phyloP scores from a whole-genome alignment of 2,797 vertebrate species.

The Poeciliopsis presidionis region DNA sequence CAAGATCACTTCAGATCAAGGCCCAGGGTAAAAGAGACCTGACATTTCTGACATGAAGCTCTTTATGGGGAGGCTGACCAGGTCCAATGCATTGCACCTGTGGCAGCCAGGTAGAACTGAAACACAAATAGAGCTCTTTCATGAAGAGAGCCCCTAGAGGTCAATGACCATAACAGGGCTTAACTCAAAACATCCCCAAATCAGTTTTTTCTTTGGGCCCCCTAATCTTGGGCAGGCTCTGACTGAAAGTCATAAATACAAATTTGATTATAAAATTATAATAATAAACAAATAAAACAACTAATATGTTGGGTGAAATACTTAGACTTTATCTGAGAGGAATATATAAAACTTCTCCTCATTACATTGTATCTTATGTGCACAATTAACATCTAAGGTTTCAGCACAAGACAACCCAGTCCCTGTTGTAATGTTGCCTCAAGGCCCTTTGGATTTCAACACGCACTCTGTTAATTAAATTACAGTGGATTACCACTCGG shows the following conservation, averaged over 20 bases:
- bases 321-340: background rate
- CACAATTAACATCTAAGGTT: background rate
- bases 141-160: too few species aligned
- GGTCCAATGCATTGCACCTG: too few species aligned
- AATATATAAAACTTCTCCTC: background rate
- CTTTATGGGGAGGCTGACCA: too few species aligned
- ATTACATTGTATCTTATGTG: background rate
- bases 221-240: background rate
- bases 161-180: too few species aligned
- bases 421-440: background rate
- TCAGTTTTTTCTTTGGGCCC: background rate
- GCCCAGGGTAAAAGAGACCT: too few species aligned
- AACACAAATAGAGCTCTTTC: too few species aligned
- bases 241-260: background rate
- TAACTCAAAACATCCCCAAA: too few species aligned
- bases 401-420: background rate
- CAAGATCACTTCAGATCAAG: too few species aligned
- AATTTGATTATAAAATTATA: background rate
- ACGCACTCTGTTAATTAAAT: conserved; percentile 49
- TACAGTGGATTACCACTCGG: conserved; percentile 25
- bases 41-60: too few species aligned
- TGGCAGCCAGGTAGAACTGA: too few species aligned
- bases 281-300: background rate
- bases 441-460: conserved; percentile 7
- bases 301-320: background rate